Percentiles rank a stretch among this genome's conserved stretches.
Conservation (phyloP, 2,113 vertebrate species). For the Charina bottae region DNA sequence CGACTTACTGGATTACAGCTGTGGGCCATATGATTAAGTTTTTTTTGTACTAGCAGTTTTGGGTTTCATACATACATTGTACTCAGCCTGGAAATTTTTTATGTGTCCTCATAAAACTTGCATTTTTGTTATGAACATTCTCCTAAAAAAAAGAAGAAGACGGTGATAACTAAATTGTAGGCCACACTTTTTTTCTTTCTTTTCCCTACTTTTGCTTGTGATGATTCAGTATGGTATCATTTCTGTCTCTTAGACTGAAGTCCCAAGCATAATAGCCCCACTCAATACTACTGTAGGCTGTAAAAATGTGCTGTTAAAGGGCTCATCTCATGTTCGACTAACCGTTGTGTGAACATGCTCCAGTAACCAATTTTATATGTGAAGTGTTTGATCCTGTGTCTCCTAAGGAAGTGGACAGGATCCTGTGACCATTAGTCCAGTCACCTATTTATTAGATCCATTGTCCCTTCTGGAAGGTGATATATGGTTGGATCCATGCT, state of each 20-base stretch:
- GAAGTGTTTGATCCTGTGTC: too few species aligned
- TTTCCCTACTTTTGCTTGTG: neutral
- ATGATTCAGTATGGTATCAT: constrained; percentile 8
- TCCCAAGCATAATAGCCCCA: neutral
- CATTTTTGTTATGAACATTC: constrained; percentile 15
- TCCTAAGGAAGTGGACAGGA: too few species aligned
- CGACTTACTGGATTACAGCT: constrained; percentile 64
- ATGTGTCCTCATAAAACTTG: constrained; percentile 1
- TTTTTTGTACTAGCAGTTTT: constrained; percentile 37
- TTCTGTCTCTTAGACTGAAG: neutral
- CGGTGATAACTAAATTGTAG: neutral
- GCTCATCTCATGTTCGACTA: neutral
- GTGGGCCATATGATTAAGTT: constrained; percentile 58
- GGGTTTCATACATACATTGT: constrained; percentile 32
- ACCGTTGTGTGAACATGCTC: too few species aligned
- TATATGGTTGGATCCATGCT: too few species aligned
- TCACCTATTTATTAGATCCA: too few species aligned
- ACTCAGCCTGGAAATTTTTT: neutral
- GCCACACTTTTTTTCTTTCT: neutral
- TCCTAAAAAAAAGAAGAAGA: constrained; percentile 15
- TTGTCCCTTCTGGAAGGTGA: too few species aligned
- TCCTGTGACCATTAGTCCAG: too few species aligned
- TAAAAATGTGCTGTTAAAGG: neutral
- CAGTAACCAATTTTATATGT: too few species aligned
- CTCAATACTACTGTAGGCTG: neutral